These are phyloP conservation scores for Halictus ligatus DNA, from an alignment of 2,888 invertebrate species.

Conservation along the genomic window DNA sequence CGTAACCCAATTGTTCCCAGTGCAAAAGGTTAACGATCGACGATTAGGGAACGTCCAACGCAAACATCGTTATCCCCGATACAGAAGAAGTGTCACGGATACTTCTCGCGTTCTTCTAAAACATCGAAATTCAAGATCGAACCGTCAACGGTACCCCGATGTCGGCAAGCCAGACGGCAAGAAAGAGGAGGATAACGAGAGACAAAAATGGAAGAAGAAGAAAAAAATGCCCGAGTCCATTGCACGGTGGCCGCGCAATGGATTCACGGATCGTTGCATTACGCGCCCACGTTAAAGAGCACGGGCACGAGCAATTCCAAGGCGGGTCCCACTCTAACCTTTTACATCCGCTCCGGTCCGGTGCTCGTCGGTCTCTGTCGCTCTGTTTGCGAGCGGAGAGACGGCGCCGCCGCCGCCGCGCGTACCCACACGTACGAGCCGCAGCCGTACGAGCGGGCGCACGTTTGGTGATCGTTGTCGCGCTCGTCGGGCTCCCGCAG, in stretches of 20 bases:
- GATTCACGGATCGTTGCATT: slow-evolving; percentile 64
- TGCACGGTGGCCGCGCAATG: slow-evolving; percentile 62
- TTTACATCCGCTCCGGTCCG: slow-evolving; percentile 68
- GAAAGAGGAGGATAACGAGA: neutral
- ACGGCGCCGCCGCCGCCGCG: slow-evolving; percentile 23
- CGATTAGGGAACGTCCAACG: neutral
- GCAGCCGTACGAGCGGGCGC: neutral
- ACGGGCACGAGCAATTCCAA: slow-evolving; percentile 64
- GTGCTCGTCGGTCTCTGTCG: slow-evolving; percentile 49
- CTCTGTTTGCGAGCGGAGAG: slow-evolving; percentile 13
- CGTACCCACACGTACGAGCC: slow-evolving; percentile 17
- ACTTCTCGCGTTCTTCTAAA: too few species aligned
- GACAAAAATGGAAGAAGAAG: slow-evolving; percentile 24
- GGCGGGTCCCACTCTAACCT: slow-evolving; percentile 70
- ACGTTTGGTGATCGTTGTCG: slow-evolving; percentile 65
- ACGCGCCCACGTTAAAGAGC: slow-evolving; percentile 65
- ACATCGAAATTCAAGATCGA: neutral
- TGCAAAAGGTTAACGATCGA: neutral
- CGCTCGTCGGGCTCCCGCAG: slow-evolving; percentile 66
- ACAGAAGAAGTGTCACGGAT: neutral
- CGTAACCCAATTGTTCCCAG: neutral
- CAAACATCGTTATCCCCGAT: neutral
- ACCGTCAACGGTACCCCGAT: neutral
- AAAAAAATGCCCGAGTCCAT: slow-evolving; percentile 52
- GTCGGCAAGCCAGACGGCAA: neutral